Evolutionary conservation across 2,797 vertebrate species (phyloP).

Genomic region (Amphiprion clarkii): DNA sequence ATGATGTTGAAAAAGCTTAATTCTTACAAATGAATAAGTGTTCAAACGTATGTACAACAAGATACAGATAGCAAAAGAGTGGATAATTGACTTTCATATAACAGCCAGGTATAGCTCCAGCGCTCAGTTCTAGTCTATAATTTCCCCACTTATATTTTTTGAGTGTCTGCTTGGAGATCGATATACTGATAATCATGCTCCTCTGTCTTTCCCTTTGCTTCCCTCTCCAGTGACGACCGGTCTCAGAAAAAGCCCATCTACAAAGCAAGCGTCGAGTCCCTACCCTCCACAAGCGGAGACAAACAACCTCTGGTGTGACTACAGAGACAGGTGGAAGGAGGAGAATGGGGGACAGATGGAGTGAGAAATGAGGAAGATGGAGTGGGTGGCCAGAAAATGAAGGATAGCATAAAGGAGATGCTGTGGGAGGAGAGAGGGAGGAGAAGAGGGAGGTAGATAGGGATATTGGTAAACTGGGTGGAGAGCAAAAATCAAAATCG

Average conservation of each 20-base stretch:
- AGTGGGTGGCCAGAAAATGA: constrained; percentile 52
- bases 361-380: constrained; percentile 31
- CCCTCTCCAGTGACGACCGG: constrained; percentile 83
- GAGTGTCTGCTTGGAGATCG: constrained; percentile 49
- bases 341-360: constrained; percentile 46
- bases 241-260: constrained; percentile 90
- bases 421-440: constrained; percentile 4
- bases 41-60: constrained; percentile 32
- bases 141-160: constrained; percentile 71
- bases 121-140: constrained; percentile 57
- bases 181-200: constrained; percentile 67
- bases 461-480: constrained; percentile 29
- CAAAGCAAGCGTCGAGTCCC: constrained; percentile 84
- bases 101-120: constrained; percentile 54
- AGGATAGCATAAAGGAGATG: constrained; percentile 35
- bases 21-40: constrained; percentile 12
- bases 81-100: constrained; percentile 56
- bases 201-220: constrained; percentile 53
- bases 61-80: constrained; percentile 16
- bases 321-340: constrained; percentile 42
- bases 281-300: constrained; percentile 81
- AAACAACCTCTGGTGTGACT: constrained; percentile 87
- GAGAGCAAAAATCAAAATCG: constrained; percentile 60
- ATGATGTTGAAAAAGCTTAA: neutral
- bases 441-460: constrained; percentile 19